Evolutionary conservation across 2,888 invertebrate species (phyloP), one percentile per base, ranked within the genome.

Genomic region (Eristalinus aeneus): DNA sequence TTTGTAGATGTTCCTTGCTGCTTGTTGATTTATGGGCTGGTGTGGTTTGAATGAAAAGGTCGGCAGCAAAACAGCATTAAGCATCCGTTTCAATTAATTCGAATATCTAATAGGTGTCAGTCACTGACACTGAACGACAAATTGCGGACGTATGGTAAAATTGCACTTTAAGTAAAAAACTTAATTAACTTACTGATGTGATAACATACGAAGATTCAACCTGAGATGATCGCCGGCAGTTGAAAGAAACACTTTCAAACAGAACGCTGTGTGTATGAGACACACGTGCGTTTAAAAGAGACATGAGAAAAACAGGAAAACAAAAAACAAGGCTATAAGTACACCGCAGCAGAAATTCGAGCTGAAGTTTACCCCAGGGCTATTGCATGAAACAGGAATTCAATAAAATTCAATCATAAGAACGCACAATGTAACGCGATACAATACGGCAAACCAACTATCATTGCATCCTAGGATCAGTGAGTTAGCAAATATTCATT

Each of bases 11-110:
- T 69, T 75, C 60, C 34, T 75, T 16, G 3, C 63, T 36, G 54
- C 20, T 20, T 53, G 73, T 74, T 78, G 58, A 83, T 78, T 83
- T 69, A 79, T 69, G 36, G 32, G 72, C 46, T 31, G 54, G 34
- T 36, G 36, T 10, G 36, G 20, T n/a, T n/a, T n/a, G 46, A 1
- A 46, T 46, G 46, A 75, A 84, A 84, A 84, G 84, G 84, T 84
- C 84, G 54, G 39, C 54, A 69, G 22, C 54, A 69, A 16, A 78
- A 64, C 32, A 69, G n/a, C 46, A 54, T 71, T 74, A 34, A 16
- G 61, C 54, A 63, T 56, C 58, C 69, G 61, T 60, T 60, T 56
- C 12, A 78, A 69, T 71, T 71, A 75, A 54, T 78, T 72, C 65
- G 12, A 72, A 72, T 72, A 58, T 65, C 74, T 54, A 71, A 67